Evolutionary conservation across 2,113 vertebrate species (phyloP).

Genomic region (Pithys albifrons): DNA sequence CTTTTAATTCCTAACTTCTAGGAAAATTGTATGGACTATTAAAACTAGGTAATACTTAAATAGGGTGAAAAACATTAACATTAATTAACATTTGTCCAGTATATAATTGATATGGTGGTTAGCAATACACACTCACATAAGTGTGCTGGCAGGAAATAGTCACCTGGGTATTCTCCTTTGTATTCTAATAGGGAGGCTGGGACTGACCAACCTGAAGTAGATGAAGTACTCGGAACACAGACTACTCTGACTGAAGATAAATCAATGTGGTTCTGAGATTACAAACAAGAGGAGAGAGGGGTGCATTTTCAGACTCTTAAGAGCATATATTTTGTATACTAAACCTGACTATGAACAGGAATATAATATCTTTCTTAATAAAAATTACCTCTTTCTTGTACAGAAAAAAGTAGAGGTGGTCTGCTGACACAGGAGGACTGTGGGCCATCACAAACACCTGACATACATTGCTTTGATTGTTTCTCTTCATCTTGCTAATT

Average conservation of each 20-base stretch:
- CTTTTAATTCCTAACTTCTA: background rate
- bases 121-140: background rate
- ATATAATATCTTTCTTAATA: background rate
- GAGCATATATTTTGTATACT: background rate
- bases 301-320: background rate
- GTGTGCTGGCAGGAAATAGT: background rate
- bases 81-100: background rate
- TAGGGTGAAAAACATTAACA: background rate
- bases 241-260: background rate
- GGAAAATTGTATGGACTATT: background rate
- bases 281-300: background rate
- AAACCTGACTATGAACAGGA: background rate
- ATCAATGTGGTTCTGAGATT: background rate
- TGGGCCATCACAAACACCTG: background rate
- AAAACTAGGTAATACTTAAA: background rate
- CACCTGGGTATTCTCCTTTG: background rate
- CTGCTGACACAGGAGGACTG: background rate
- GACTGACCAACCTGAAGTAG: background rate
- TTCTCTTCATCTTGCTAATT: background rate
- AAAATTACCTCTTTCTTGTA: background rate
- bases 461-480: background rate
- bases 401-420: background rate
- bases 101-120: background rate
- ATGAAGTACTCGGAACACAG: background rate
- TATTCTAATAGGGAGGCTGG: background rate